Evolutionary conservation across 2,797 vertebrate species (phyloP).

Genomic region (Cyclopterus lumpus): DNA sequence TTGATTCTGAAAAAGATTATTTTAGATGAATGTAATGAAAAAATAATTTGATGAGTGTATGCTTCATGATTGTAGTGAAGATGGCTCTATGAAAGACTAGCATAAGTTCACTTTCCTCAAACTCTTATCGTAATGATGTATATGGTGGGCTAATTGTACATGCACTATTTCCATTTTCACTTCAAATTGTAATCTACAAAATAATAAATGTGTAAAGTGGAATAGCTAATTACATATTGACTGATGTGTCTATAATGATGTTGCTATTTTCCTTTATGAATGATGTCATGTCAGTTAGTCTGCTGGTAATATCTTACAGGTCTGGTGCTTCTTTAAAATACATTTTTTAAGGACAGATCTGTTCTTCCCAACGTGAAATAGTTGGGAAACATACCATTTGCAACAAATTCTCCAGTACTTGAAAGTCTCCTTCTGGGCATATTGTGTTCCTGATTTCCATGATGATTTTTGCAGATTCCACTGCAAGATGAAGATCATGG

Average conservation of each 20-base stretch:
- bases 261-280: not conserved
- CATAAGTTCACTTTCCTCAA: not conserved
- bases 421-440: slow-evolving; percentile 51
- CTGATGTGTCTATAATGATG: not conserved
- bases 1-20: slow-evolving; percentile 39
- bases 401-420: slow-evolving; percentile 1
- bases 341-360: not conserved
- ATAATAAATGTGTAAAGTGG: not conserved
- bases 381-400: slow-evolving; percentile 31
- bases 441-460: slow-evolving; percentile 30
- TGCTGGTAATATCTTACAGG: not conserved
- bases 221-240: not conserved
- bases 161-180: not conserved
- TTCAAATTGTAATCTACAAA: slow-evolving; percentile 5
- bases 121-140: not conserved
- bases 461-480: slow-evolving; percentile 43
- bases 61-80: not conserved
- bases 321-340: not conserved
- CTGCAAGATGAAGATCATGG: slow-evolving; percentile 33
- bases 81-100: not conserved
- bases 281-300: not conserved
- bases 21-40: not conserved
- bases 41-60: not conserved
- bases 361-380: not conserved
- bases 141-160: not conserved